Conservation (phyloP, 2,888 invertebrate genomes). For the Agrochola litura region DNA sequence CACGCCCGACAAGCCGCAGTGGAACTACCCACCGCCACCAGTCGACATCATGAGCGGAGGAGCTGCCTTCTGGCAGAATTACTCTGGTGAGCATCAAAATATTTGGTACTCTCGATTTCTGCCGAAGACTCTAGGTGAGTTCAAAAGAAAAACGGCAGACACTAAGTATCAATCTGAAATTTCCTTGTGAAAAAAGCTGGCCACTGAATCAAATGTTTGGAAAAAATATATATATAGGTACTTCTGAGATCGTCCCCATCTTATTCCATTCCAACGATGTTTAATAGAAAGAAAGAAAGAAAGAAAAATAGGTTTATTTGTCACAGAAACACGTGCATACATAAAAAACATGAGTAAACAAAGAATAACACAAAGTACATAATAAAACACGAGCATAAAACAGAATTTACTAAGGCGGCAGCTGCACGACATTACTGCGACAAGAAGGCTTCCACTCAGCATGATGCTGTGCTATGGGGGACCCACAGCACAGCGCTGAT, state of each 20-base stretch:
- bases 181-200: background rate
- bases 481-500: no score
- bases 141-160: conserved; percentile 38
- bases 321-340: no score
- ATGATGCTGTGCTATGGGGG: no score
- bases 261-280: conserved; percentile 13
- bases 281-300: no score
- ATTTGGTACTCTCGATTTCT: conserved; percentile 53
- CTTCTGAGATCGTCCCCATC: background rate
- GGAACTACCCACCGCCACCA: conserved; percentile 89
- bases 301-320: no score
- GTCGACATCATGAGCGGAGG: conserved; percentile 96
- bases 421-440: no score
- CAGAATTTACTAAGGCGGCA: no score
- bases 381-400: no score
- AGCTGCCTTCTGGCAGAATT: conserved; percentile 97
- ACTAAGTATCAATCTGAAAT: conserved; percentile 23
- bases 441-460: no score
- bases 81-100: conserved; percentile 93
- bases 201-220: background rate
- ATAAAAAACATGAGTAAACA: no score
- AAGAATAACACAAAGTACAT: no score
- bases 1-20: conserved; percentile 89
- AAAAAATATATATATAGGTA: background rate
- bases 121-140: conserved; percentile 52